Percentiles rank a stretch among this genome's conserved stretches.
phyloP scores from a whole-genome alignment of 2,888 invertebrate genomes.

The Trisateles emortualis region DNA sequence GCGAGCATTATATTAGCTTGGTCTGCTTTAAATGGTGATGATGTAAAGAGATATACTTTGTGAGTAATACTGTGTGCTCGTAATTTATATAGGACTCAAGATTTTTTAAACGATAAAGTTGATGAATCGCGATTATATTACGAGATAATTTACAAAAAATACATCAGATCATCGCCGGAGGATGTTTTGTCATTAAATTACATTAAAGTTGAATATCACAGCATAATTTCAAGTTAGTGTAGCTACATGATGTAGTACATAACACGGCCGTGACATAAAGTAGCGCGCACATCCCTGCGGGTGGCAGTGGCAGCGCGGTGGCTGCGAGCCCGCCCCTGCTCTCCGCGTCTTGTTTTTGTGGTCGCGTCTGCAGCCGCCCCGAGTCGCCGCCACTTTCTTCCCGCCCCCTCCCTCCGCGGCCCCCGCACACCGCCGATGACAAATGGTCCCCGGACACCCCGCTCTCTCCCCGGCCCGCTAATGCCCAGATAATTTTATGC shows the following conservation, averaged over 20 bases:
- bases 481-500: slow-evolving; percentile 85
- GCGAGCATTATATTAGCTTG: slow-evolving; percentile 9
- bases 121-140: neutral
- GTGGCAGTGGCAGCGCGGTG: slow-evolving; percentile 67
- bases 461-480: slow-evolving; percentile 71
- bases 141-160: slow-evolving; percentile 10
- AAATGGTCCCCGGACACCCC: slow-evolving; percentile 83
- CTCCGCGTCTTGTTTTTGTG: slow-evolving; percentile 83
- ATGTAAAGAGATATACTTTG: neutral
- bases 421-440: slow-evolving; percentile 75
- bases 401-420: slow-evolving; percentile 57
- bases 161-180: neutral
- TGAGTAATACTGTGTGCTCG: neutral
- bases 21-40: slow-evolving; percentile 8
- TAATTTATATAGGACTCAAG: neutral
- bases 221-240: slow-evolving; percentile 49
- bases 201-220: slow-evolving; percentile 18
- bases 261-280: slow-evolving; percentile 53
- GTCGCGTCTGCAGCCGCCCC: slow-evolving; percentile 83
- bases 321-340: slow-evolving; percentile 75
- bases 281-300: slow-evolving; percentile 65
- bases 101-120: slow-evolving; percentile 2
- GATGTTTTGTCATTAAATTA: slow-evolving; percentile 7
- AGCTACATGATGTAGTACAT: slow-evolving; percentile 52
- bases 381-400: slow-evolving; percentile 77